These are phyloP conservation scores for Kryptolebias ocellatus DNA, from an alignment of 2,797 vertebrate species.

Conservation along the genomic window DNA sequence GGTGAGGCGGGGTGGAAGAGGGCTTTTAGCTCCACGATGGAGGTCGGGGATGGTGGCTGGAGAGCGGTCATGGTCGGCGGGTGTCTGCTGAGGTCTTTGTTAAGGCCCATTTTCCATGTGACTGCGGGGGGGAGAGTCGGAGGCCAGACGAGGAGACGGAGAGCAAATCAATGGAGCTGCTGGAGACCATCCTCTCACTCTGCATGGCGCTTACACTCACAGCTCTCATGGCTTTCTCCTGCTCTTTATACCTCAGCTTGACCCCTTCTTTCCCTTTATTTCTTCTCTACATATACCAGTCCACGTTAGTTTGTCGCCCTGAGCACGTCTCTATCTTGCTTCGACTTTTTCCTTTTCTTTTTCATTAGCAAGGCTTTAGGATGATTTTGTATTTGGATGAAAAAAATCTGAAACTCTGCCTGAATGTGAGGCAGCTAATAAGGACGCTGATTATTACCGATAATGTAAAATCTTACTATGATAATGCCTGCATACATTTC, in stretches of 20 bases:
- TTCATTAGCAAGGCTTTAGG: slow-evolving; percentile 18
- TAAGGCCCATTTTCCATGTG: slow-evolving; percentile 58
- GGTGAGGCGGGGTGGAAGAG: slow-evolving; percentile 12
- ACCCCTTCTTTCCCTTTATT: slow-evolving; percentile 56
- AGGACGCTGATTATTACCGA: slow-evolving; percentile 50
- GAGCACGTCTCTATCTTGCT: slow-evolving; percentile 7
- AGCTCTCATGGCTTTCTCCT: slow-evolving; percentile 50
- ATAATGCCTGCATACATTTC: slow-evolving; percentile 39
- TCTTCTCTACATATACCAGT: slow-evolving; percentile 33
- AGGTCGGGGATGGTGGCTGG: slow-evolving; percentile 56
- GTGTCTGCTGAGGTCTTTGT: slow-evolving; percentile 75
- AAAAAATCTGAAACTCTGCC: slow-evolving; percentile 34
- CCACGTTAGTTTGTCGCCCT: slow-evolving; percentile 13
- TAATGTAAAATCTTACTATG: slow-evolving; percentile 52
- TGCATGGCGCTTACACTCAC: slow-evolving; percentile 56
- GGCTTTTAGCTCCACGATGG: slow-evolving; percentile 60
- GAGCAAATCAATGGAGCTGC: slow-evolving; percentile 77
- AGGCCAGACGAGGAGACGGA: slow-evolving; percentile 55
- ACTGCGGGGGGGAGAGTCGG: slow-evolving; percentile 49
- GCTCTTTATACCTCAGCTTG: slow-evolving; percentile 67
- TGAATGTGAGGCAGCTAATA: slow-evolving; percentile 41
- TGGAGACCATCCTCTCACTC: slow-evolving; percentile 69
- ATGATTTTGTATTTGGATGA: slow-evolving; percentile 21
- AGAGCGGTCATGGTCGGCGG: slow-evolving; percentile 57
- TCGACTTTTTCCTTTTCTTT: slow-evolving; percentile 1